These are phyloP conservation scores for Dissostichus mawsoni DNA, from an alignment of 2,113 vertebrate species.

Conservation along the genomic window DNA sequence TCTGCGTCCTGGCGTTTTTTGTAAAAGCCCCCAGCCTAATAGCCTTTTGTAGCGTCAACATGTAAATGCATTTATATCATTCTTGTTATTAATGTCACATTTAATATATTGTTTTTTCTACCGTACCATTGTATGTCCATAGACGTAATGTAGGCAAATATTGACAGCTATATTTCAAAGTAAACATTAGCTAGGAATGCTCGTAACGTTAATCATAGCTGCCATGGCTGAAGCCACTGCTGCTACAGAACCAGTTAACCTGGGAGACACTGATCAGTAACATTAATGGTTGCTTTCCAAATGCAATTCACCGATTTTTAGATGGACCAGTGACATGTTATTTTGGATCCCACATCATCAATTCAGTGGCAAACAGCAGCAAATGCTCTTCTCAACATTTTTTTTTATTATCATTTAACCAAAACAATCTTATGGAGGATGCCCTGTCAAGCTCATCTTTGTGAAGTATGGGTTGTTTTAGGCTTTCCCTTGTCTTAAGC, in stretches of 20 bases:
- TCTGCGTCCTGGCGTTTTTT: constrained; percentile 26
- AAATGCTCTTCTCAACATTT: background rate
- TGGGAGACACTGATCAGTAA: background rate
- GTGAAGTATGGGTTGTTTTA: background rate
- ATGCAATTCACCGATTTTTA: background rate
- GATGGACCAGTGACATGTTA: background rate
- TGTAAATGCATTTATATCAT: background rate
- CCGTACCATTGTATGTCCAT: background rate
- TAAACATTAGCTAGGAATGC: constrained; percentile 47
- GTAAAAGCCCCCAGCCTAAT: background rate
- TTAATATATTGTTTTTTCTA: background rate
- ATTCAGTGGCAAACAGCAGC: background rate
- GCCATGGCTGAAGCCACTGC: background rate
- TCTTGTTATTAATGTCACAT: no score
- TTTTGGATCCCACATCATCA: constrained; percentile 12
- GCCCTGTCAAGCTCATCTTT: background rate
- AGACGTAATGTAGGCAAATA: constrained; percentile 3
- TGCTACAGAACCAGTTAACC: background rate
- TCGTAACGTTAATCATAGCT: constrained; percentile 1
- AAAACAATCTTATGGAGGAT: background rate
- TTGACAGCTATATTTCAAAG: constrained; percentile 22
- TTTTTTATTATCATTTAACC: background rate
- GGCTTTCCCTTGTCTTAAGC: background rate
- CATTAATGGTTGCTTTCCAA: background rate
- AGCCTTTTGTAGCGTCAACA: background rate